Percentiles rank a stretch among this genome's conserved stretches.
These are phyloP conservation scores for human DNA, from an alignment of 2,113 vertebrate species.

Conservation along the genomic window GRCh38 chr15:69857501-69858000, in stretches of 20 bases:
- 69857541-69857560: not conserved
- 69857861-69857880: conserved; percentile 5
- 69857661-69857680: not conserved
- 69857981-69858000: not conserved
- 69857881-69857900: not conserved
- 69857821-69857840: conserved; percentile 43
- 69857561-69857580: not conserved
- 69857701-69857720: not conserved
- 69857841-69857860: conserved; percentile 45
- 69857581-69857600: not conserved
- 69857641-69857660: not conserved
- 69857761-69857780: not conserved
- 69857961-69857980: not conserved
- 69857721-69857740: accelerated
- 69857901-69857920: not conserved
- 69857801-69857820: not conserved
- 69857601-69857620: not conserved
- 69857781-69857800: not conserved
- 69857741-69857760: not conserved
- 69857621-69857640: not conserved
- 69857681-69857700: accelerated
- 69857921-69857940: not conserved
- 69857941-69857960: not conserved
- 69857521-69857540: not conserved
- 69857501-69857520: not conserved